phyloP scores from a whole-genome alignment of 2,888 invertebrate genomes.

The Oligia latruncula region DNA sequence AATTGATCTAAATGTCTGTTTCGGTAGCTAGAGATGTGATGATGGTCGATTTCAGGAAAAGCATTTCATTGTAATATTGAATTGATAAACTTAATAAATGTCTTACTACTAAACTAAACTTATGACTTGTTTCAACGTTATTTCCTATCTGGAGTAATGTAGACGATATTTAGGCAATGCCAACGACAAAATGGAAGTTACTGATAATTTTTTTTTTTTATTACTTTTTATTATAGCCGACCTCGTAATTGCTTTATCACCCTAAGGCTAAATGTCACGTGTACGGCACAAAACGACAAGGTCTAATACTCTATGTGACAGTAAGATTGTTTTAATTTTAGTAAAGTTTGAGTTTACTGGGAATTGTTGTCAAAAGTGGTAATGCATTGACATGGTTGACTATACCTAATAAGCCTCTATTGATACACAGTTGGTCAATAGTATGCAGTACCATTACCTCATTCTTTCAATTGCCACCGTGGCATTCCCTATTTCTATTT shows the following conservation, averaged over 20 bases:
- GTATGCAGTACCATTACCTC: background rate
- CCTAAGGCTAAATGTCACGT: background rate
- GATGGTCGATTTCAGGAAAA: background rate
- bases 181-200: background rate
- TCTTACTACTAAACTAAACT: no score
- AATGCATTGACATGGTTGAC: background rate
- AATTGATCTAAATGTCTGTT: conserved; percentile 38
- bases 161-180: background rate
- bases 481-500: background rate
- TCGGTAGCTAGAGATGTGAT: background rate
- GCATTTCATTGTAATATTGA: background rate
- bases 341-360: background rate
- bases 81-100: background rate
- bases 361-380: background rate
- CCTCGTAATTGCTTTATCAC: background rate
- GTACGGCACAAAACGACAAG: background rate
- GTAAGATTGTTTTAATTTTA: background rate
- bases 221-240: background rate
- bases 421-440: background rate
- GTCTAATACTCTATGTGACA: background rate
- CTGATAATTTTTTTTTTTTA: background rate
- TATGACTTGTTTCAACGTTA: background rate
- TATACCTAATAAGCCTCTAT: background rate
- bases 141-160: background rate
- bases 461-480: background rate